phyloP scores from a whole-genome alignment of 2,113 vertebrate species.

The Acanthisitta chloris region DNA sequence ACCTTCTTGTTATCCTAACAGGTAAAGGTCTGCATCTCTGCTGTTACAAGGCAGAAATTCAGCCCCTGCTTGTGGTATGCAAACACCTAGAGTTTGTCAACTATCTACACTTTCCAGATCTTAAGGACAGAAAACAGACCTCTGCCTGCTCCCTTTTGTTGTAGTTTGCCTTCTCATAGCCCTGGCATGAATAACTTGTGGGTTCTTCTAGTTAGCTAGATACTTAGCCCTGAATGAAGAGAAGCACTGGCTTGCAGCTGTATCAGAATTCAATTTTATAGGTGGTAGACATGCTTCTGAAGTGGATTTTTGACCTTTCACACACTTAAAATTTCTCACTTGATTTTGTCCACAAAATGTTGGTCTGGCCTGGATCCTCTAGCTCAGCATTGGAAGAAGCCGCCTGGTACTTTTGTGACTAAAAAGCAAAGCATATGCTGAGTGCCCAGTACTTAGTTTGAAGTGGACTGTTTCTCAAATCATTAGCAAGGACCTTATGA shows the following conservation, averaged over 20 bases:
- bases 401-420: background rate
- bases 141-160: background rate
- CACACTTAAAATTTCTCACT: background rate
- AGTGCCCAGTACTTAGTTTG: background rate
- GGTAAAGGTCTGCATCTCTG: background rate
- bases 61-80: background rate
- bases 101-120: background rate
- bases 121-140: background rate
- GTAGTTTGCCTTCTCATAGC: background rate
- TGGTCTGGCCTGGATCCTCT: background rate
- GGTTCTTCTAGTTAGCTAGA: background rate
- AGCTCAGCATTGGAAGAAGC: background rate
- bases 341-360: background rate
- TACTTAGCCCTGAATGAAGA: background rate
- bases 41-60: background rate
- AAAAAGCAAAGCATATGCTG: background rate
- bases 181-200: background rate
- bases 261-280: background rate
- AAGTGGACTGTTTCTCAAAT: background rate
- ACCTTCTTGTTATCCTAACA: background rate
- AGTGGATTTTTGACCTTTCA: background rate
- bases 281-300: background rate
- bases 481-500: background rate
- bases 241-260: background rate
- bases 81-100: background rate